Evolutionary conservation across 2,113 vertebrate species (phyloP).

Genomic region (Acinonyx jubatus): DNA sequence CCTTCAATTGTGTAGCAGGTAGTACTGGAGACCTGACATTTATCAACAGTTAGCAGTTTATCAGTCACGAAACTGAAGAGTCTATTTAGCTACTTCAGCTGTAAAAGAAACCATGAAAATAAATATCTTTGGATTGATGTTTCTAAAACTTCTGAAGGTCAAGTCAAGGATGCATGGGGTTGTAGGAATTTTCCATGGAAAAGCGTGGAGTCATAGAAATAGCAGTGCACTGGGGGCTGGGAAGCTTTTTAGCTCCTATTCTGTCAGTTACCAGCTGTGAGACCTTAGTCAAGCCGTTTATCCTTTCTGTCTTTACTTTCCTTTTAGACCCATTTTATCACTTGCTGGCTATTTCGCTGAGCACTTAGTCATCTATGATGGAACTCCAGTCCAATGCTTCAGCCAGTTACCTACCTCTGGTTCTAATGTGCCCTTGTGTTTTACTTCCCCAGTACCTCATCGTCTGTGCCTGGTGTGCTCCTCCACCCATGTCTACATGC

Average conservation of each 20-base stretch:
- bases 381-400: too few species aligned
- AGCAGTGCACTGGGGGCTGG: neutral
- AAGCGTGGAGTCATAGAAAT: too few species aligned
- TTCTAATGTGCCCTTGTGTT: neutral
- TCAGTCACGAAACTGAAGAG: neutral
- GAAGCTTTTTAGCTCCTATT: neutral
- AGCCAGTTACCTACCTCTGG: neutral
- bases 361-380: neutral
- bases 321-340: neutral
- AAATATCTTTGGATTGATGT: neutral
- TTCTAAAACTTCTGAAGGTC: neutral
- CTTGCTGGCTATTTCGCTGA: neutral
- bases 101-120: neutral
- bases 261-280: neutral
- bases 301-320: neutral
- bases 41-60: neutral
- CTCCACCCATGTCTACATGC: accelerated
- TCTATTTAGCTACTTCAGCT: neutral
- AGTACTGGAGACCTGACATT: neutral
- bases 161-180: neutral
- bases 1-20: accelerated
- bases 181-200: neutral
- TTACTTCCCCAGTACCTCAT: neutral
- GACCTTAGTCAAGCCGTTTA: neutral
- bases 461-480: neutral